These are phyloP conservation scores for Ophioninae sp. DNA, from an alignment of 2,888 invertebrate genomes.

Conservation along the genomic window DNA sequence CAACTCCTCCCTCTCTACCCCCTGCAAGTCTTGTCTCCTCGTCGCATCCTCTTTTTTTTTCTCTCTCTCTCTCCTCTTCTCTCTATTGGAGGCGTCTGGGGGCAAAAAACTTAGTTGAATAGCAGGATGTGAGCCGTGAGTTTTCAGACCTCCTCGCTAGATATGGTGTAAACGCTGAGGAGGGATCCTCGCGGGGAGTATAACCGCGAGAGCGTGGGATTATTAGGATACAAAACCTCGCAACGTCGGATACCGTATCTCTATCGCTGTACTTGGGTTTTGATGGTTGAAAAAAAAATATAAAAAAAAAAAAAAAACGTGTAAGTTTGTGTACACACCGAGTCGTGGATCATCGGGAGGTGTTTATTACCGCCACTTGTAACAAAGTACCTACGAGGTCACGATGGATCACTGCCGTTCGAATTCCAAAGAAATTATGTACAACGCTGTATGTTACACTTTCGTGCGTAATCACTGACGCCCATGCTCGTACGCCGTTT, in stretches of 20 bases:
- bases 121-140: slow-evolving; percentile 78
- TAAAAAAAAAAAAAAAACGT: not conserved
- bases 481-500: slow-evolving; percentile 3
- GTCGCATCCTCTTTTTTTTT: too few species aligned
- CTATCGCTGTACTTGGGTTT: slow-evolving; percentile 7
- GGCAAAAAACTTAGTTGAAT: slow-evolving; percentile 76
- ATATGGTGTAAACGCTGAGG: slow-evolving; percentile 29
- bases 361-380: slow-evolving; percentile 20
- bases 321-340: not conserved
- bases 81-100: slow-evolving; percentile 46
- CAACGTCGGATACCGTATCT: slow-evolving; percentile 32
- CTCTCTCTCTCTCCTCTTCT: slow-evolving; percentile 14
- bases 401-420: slow-evolving; percentile 29
- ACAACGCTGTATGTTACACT: slow-evolving; percentile 16
- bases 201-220: slow-evolving; percentile 54
- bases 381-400: slow-evolving; percentile 24
- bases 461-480: slow-evolving; percentile 35
- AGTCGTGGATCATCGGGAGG: not conserved
- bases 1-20: too few species aligned
- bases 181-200: slow-evolving; percentile 25
- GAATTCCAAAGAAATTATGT: slow-evolving; percentile 38
- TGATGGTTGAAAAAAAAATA: too few species aligned
- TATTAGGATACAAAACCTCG: slow-evolving; percentile 50
- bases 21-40: too few species aligned
- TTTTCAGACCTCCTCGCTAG: slow-evolving; percentile 51